Evolutionary conservation across 2,797 vertebrate genomes (phyloP), one percentile per base, ranked within the genome.

Genomic region (Thripadectes ignobilis): DNA sequence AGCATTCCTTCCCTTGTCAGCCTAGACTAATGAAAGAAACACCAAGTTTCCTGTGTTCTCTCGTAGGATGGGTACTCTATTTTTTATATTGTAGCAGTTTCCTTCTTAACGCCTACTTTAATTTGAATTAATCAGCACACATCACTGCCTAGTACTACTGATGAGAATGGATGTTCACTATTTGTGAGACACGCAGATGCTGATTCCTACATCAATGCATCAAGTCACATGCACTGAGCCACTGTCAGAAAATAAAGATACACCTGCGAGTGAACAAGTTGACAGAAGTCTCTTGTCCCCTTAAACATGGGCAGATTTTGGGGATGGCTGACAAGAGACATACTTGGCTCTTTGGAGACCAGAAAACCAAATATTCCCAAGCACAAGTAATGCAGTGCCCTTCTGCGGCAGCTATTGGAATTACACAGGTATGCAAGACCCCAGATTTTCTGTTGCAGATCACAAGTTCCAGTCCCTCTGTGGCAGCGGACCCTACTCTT

Each of bases 401-500:
- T 79, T 54, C 36, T 71, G 89, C 74, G 94, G 95, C 79, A 91
- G 63, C 75, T 73, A 63, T 6, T 63, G 87, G 91, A 89, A 95
- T 92, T 66, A 94, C 85, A 94, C 29, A 11, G 73, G 55, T 88
- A 73, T 12, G 71, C 2, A 58, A 92, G 77, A 89, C 16, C 58
- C 85, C 38, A 21, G 71, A 75, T 90, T 82, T 95, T 73, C 92
- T 76, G 83, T 55, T 43, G 86, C 10, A 4, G 84, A 75, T 83
- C 30, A 0, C 85, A 66, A 71, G 30, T 45, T 95, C 69, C 92
- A 71, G 86, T 92, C 36, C 49, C 58, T 88, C 65, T 43, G 76
- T 9, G 54, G 85, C 85, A 92, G 85, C 77, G 69, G 54, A 34
- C 29, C 38, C 72, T 83, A 21, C 59, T 94, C 69, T 48, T 90